Percentiles rank a stretch among this genome's conserved stretches.
These are phyloP conservation scores for Oryctes rhinoceros DNA, from an alignment of 1,140 invertebrate genomes.

Conservation along the genomic window DNA sequence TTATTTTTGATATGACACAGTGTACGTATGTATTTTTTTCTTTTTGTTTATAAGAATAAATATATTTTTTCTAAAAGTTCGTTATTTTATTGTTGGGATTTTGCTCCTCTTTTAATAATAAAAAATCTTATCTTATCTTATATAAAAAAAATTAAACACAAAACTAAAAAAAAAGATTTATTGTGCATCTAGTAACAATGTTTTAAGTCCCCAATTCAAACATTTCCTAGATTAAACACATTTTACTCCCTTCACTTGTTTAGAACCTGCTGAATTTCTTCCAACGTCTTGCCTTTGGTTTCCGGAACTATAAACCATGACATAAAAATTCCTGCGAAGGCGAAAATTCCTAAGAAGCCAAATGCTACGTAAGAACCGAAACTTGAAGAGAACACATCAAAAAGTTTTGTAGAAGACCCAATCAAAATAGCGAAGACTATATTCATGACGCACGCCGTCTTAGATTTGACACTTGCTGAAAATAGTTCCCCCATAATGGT, in stretches of 20 bases:
- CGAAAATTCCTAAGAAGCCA: conserved; percentile 52
- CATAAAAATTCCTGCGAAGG: background rate
- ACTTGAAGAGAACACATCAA: conserved; percentile 56
- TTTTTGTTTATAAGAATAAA: background rate
- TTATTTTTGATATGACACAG: background rate
- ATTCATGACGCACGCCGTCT: conserved; percentile 42
- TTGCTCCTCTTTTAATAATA: background rate
- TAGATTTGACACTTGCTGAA: conserved; percentile 48
- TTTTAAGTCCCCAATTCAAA: too few species aligned
- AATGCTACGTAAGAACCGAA: conserved; percentile 77
- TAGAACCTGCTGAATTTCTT: conserved; percentile 51
- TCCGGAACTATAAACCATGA: conserved; percentile 35
- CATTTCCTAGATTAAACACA: too few species aligned
- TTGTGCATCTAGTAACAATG: too few species aligned
- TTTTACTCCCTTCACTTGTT: background rate
- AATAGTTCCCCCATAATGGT: conserved; percentile 50
- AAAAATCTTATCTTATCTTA: too few species aligned
- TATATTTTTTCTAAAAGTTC: background rate
- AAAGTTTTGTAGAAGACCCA: conserved; percentile 57
- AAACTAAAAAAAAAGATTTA: too few species aligned
- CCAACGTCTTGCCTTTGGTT: conserved; percentile 43
- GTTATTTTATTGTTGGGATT: background rate
- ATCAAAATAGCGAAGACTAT: conserved; percentile 44
- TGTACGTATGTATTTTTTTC: background rate
- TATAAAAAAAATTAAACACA: too few species aligned